Evolutionary conservation across 2,888 invertebrate genomes (phyloP).

Genomic region (Trachelus iudaicus): DNA sequence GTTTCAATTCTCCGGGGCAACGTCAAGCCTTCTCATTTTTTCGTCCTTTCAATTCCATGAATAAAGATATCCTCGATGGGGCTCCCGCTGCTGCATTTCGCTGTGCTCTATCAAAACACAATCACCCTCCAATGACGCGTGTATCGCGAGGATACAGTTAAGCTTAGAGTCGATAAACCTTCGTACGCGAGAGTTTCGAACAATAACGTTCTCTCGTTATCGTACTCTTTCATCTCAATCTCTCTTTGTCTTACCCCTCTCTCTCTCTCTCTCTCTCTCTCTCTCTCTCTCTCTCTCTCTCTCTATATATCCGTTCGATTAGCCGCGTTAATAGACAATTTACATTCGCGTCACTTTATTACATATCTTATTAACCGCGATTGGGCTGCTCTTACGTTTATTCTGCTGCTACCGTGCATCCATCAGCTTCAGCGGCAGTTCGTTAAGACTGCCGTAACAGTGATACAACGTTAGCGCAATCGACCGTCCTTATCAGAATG

Average conservation of each 20-base stretch:
- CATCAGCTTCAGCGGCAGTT: background rate
- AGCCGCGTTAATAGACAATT: slow-evolving; percentile 36
- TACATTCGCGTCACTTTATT: slow-evolving; percentile 40
- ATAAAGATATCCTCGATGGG: background rate
- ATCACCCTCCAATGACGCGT: background rate
- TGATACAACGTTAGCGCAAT: background rate
- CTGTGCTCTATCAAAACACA: background rate
- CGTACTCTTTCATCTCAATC: background rate
- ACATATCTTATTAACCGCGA: background rate
- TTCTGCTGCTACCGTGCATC: background rate
- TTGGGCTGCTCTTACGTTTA: background rate
- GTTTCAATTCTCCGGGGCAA: background rate
- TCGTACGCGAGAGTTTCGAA: background rate
- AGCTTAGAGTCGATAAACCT: background rate
- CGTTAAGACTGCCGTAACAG: background rate
- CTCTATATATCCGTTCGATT: background rate
- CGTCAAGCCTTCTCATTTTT: background rate
- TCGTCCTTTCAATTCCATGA: background rate
- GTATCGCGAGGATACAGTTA: background rate
- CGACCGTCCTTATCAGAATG: background rate
- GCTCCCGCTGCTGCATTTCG: background rate
- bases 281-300: too few species aligned
- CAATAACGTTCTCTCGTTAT: background rate
- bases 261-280: background rate
- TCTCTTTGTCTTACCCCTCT: background rate